Evolutionary conservation across 2,113 vertebrate genomes (phyloP), one percentile per base, ranked within the genome.

Genomic region (Camelus dromedarius): DNA sequence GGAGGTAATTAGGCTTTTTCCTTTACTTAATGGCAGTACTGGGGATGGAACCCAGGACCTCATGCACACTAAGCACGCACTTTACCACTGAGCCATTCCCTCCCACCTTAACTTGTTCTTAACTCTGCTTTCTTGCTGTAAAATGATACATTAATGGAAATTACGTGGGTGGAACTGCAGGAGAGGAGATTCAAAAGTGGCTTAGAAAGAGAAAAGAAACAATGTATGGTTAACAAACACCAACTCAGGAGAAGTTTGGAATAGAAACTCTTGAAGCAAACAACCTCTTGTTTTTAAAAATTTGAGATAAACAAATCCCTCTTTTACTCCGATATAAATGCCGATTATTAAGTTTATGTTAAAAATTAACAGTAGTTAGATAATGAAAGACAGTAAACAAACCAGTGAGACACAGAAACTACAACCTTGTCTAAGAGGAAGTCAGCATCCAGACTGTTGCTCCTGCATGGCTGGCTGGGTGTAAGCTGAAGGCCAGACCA

Each of bases 121-220:
- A 79, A 52, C 35, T 83, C 54, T 60, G 62, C 91, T 91, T 97
- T 70, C 58, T 79, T 90, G 14, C 54, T 86, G 89, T 90, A 70
- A 87, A 93, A 86, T 77, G 66, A 95, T 54, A 88, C 48, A 60
- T 92, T 90, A 62, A 83, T 32, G 32, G 91, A 96, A 96, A 93
- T 92, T 62, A 69, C 32, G 26, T n/a, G 72, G 62, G 38, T 32
- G 96, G 87, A 82, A 86, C n/a, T 90, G 26, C 54, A 89, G 66
- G 56, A 89, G 80, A 85, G 73, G 56, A 69, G 42, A 88, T 54
- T 50, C 19, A 64, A 91, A 93, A 54, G 32, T 50, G 18, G 22
- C n/a, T 95, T 84, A 84, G 69, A 86, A 91, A 80, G 56, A 84
- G 38, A 80, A 69, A 95, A 83, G 26, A 96, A 82, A 67, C 42